These are phyloP conservation scores for Caenorhabditis inopinata DNA, from an alignment of 1,140 invertebrate species.

Conservation along the genomic window DNA sequence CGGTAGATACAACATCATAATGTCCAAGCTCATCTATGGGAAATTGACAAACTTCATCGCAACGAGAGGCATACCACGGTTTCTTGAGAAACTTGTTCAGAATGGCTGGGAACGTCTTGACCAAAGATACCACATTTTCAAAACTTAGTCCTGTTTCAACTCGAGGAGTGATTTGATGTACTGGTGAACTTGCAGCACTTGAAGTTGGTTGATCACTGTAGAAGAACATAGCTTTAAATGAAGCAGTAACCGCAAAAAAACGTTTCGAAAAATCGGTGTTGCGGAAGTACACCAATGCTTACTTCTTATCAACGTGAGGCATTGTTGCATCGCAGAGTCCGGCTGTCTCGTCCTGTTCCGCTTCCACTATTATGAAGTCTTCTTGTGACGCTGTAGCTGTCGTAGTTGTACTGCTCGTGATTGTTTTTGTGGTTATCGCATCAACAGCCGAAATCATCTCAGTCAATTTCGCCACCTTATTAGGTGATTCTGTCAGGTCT, in stretches of 20 bases:
- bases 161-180: not conserved
- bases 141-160: not conserved
- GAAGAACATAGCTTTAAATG: not conserved
- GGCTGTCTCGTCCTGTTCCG: not conserved
- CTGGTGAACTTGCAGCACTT: not conserved
- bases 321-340: conserved; percentile 7
- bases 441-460: not conserved
- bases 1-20: not conserved
- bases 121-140: not conserved
- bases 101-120: not conserved
- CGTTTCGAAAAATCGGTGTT: too few relatives aligned
- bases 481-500: not conserved
- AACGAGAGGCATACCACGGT: not conserved
- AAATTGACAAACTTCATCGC: not conserved
- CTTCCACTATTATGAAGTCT: not conserved
- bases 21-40: not conserved
- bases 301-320: conserved; percentile 11
- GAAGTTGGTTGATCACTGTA: not conserved
- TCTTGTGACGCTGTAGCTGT: not conserved
- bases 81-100: not conserved
- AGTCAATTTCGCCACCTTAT: not conserved
- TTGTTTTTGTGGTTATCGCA: not conserved
- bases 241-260: too few relatives aligned
- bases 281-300: not conserved
- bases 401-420: not conserved